These are phyloP conservation scores for Lepidotrigona ventralis DNA, from an alignment of 1,140 invertebrate genomes.

Conservation along the genomic window DNA sequence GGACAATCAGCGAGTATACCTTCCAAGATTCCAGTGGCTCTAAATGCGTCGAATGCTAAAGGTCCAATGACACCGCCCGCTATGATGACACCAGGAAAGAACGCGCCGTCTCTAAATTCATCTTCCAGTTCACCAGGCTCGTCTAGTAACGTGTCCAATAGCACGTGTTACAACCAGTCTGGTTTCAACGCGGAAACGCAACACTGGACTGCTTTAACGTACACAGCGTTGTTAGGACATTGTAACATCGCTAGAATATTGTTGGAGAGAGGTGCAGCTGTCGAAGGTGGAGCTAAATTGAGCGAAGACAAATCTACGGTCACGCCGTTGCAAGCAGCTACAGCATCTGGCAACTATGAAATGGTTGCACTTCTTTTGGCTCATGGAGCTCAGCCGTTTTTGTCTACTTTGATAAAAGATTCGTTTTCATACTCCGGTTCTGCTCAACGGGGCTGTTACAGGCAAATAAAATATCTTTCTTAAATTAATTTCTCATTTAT, in stretches of 20 bases:
- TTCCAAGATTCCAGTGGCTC: constrained; percentile 50
- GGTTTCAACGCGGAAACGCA: constrained; percentile 86
- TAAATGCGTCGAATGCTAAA: constrained; percentile 45
- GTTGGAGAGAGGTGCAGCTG: constrained; percentile 89
- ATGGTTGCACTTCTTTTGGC: constrained; percentile 89
- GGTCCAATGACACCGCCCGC: constrained; percentile 55
- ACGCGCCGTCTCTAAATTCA: constrained; percentile 39
- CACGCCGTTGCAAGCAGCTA: constrained; percentile 92
- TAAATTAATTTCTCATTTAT: not conserved
- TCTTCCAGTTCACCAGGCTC: constrained; percentile 58
- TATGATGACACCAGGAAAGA: constrained; percentile 52
- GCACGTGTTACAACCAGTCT: constrained; percentile 56
- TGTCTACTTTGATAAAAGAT: constrained; percentile 91
- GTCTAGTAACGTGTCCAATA: constrained; percentile 50
- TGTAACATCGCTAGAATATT: constrained; percentile 83
- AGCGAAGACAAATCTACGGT: constrained; percentile 92
- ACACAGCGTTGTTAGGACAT: constrained; percentile 84
- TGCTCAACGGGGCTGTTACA: constrained; percentile 90
- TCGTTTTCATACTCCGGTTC: constrained; percentile 91
- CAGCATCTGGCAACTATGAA: constrained; percentile 89
- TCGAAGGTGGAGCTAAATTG: constrained; percentile 90
- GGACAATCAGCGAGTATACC: constrained; percentile 66
- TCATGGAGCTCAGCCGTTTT: constrained; percentile 92
- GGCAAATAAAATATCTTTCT: constrained; percentile 72
- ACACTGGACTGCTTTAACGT: constrained; percentile 89